A percentile compares a stretch with the other conserved stretches of the same genome.
These are phyloP conservation scores for Cryptocheilus praepositus DNA, from an alignment of 2,888 invertebrate genomes.

Conservation along the genomic window DNA sequence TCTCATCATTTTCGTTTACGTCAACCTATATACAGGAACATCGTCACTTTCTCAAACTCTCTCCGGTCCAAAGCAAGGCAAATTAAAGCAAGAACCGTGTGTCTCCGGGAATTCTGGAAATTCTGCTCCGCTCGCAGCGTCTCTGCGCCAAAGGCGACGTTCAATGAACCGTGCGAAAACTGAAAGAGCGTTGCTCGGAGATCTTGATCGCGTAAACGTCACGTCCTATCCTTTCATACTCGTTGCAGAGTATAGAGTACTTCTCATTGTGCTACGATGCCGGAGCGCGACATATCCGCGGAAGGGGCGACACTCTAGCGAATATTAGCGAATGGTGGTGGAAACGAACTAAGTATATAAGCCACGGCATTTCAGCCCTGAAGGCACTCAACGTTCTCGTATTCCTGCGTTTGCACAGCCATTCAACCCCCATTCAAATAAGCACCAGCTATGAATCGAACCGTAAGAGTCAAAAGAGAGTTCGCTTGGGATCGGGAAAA, in stretches of 20 bases:
- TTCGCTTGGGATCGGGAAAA: not conserved
- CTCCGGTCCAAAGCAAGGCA: not conserved
- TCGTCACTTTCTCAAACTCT: no score
- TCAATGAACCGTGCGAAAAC: constrained; percentile 39
- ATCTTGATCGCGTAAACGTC: not conserved
- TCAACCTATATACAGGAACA: no score
- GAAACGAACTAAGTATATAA: constrained; percentile 71
- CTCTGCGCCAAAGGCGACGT: constrained; percentile 21
- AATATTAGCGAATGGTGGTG: constrained; percentile 69
- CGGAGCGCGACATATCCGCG: constrained; percentile 5
- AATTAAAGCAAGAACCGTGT: no score
- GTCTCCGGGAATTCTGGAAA: no score
- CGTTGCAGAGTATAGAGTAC: constrained; percentile 17
- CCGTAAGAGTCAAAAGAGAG: constrained; percentile 55
- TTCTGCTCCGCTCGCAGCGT: constrained; percentile 1
- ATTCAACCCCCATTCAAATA: constrained; percentile 26
- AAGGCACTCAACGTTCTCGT: constrained; percentile 61
- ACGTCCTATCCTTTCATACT: constrained; percentile 39
- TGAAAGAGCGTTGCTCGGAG: constrained; percentile 12
- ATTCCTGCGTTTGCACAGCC: constrained; percentile 30
- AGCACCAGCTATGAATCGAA: constrained; percentile 57
- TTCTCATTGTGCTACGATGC: constrained; percentile 21
- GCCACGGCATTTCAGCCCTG: constrained; percentile 50
- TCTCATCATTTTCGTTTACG: not conserved
- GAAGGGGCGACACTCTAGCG: constrained; percentile 58